Conservation (phyloP, 2,888 invertebrate genomes). For the Stenolophus ochropezus region DNA sequence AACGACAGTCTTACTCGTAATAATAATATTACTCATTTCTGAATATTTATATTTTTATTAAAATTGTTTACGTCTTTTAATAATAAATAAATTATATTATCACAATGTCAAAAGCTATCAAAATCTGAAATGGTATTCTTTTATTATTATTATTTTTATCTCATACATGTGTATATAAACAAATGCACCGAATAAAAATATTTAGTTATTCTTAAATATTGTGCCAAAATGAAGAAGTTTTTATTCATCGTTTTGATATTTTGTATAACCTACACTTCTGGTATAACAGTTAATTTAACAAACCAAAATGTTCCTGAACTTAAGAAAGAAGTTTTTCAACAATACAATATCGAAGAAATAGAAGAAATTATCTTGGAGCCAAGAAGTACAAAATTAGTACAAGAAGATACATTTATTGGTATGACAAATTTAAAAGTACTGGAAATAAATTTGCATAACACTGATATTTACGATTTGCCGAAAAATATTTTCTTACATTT, state of each 20-base stretch:
- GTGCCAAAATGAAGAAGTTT: not conserved
- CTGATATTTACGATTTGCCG: not conserved
- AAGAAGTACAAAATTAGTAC: not conserved
- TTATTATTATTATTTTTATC: no score
- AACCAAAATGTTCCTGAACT: not conserved
- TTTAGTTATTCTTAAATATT: not conserved
- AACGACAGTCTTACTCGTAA: no score
- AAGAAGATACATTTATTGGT: not conserved
- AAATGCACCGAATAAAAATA: not conserved
- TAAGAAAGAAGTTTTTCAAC: not conserved
- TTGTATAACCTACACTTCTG: not conserved
- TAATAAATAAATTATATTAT: no score
- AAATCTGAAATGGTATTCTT: no score
- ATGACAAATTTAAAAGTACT: not conserved
- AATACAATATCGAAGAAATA: not conserved
- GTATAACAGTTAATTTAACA: not conserved
- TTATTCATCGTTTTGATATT: not conserved
- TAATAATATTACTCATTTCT: no score
- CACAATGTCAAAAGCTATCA: no score
- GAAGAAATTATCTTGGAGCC: not conserved
- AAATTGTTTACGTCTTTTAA: no score
- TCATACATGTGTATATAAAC: not conserved
- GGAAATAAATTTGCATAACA: not conserved
- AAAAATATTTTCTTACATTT: not conserved
- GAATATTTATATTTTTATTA: no score